phyloP scores from a whole-genome alignment of 2,113 vertebrate genomes.

The Rhagologus leucostigma region DNA sequence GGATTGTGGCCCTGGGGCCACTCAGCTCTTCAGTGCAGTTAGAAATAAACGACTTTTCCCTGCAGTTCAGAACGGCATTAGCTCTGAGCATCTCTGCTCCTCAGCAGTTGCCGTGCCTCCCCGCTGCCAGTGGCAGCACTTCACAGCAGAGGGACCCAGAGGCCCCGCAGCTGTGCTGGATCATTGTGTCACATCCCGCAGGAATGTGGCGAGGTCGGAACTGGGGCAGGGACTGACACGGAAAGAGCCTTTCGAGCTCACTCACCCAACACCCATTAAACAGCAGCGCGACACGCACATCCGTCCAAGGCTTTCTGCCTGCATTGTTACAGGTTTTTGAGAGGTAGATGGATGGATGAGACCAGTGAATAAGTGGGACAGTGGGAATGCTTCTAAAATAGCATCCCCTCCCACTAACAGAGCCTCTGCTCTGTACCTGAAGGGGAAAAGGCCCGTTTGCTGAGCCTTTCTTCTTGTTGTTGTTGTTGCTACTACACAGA shows the following conservation, averaged over 20 bases:
- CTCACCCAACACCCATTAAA: conserved; percentile 24
- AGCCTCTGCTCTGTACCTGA: not conserved
- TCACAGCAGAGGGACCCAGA: conserved; percentile 5
- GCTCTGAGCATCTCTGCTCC: not conserved
- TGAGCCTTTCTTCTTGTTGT: not conserved
- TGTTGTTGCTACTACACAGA: not conserved
- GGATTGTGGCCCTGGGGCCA: not conserved
- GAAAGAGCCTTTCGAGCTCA: conserved; percentile 1
- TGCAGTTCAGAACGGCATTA: not conserved
- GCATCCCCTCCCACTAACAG: not conserved
- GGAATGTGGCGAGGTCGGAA: not conserved
- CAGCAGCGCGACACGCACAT: not conserved
- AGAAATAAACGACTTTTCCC: not conserved
- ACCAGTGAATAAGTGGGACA: conserved; percentile 34
- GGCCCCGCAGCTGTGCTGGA: not conserved
- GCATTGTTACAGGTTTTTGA: conserved; percentile 9
- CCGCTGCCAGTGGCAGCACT: not conserved
- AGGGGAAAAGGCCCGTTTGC: not conserved
- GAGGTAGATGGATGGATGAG: conserved; percentile 13
- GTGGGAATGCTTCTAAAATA: not conserved
- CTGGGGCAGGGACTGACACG: not conserved
- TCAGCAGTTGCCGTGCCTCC: not conserved
- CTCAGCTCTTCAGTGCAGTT: not conserved
- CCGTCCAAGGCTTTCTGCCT: not conserved
- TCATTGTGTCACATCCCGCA: not conserved